Percentiles rank a stretch among this genome's conserved stretches.
Evolutionary conservation across 2,797 vertebrate genomes (phyloP).

Genomic region (Falco rusticolus): DNA sequence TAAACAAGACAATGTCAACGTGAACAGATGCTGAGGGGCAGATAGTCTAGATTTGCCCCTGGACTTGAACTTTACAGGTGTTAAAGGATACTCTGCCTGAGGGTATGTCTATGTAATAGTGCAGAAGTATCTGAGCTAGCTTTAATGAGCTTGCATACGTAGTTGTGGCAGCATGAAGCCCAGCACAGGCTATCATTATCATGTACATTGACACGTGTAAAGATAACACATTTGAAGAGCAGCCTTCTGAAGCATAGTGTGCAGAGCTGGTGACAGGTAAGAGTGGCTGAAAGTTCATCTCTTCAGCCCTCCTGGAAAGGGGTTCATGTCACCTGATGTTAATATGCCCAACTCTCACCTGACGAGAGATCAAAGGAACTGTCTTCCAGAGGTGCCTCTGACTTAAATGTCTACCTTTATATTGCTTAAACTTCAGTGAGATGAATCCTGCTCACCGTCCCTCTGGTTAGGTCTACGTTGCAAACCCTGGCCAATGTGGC

Average conservation of each 20-base stretch:
- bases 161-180: slow-evolving; percentile 69
- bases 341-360: background rate
- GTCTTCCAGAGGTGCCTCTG: slow-evolving; percentile 30
- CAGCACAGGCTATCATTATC: slow-evolving; percentile 56
- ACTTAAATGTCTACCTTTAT: background rate
- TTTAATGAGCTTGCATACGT: slow-evolving; percentile 63
- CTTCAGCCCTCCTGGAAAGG: slow-evolving; percentile 8
- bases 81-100: slow-evolving; percentile 47
- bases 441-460: background rate
- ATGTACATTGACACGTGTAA: slow-evolving; percentile 35
- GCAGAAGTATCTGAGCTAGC: slow-evolving; percentile 66
- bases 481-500: slow-evolving; percentile 8
- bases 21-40: background rate
- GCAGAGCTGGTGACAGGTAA: background rate
- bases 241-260: slow-evolving; percentile 45
- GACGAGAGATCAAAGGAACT: slow-evolving; percentile 3
- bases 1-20: background rate
- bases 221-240: slow-evolving; percentile 23
- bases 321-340: slow-evolving; percentile 21
- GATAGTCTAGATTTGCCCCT: background rate
- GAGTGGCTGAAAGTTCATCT: background rate
- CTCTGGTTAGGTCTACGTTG: slow-evolving; percentile 7
- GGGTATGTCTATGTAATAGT: slow-evolving; percentile 34
- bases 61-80: slow-evolving; percentile 37
- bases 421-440: slow-evolving; percentile 17